phyloP scores from a whole-genome alignment of 2,888 invertebrate genomes.

The Ceriagrion tenellum region DNA sequence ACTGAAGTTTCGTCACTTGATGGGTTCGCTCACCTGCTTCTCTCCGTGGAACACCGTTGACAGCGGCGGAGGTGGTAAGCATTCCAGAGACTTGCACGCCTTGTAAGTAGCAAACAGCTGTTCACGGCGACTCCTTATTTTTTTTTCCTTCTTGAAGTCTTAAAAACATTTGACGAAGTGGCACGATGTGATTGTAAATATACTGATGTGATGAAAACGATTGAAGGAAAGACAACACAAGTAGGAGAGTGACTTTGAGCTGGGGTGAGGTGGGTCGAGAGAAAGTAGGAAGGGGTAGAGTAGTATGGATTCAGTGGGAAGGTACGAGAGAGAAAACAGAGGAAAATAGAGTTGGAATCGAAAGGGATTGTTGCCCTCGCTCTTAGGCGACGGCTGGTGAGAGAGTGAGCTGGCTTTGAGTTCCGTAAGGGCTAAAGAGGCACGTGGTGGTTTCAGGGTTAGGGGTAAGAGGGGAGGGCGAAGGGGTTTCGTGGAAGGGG shows the following conservation, averaged over 20 bases:
- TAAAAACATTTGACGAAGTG: background rate
- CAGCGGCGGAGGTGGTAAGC: background rate
- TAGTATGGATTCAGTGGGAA: background rate
- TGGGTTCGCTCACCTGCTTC: background rate
- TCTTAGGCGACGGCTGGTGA: constrained; percentile 60
- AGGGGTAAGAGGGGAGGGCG: background rate
- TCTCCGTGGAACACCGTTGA: background rate
- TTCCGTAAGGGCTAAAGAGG: constrained; percentile 54
- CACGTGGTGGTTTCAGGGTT: constrained; percentile 56
- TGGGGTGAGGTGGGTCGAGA: background rate
- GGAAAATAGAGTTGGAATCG: constrained; percentile 42
- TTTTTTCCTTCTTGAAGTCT: background rate
- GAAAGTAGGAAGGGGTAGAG: background rate
- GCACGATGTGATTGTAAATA: background rate
- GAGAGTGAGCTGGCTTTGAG: constrained; percentile 59
- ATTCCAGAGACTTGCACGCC: background rate
- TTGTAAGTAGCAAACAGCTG: background rate
- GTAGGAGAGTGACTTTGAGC: background rate
- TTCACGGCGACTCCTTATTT: background rate
- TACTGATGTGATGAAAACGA: background rate
- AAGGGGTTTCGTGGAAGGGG: background rate
- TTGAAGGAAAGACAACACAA: background rate
- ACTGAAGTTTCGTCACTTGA: background rate
- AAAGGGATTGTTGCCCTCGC: constrained; percentile 47
- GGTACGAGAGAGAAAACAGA: constrained; percentile 26